phyloP scores from a whole-genome alignment of 2,113 vertebrate genomes.

The Stigmatopora argus region DNA sequence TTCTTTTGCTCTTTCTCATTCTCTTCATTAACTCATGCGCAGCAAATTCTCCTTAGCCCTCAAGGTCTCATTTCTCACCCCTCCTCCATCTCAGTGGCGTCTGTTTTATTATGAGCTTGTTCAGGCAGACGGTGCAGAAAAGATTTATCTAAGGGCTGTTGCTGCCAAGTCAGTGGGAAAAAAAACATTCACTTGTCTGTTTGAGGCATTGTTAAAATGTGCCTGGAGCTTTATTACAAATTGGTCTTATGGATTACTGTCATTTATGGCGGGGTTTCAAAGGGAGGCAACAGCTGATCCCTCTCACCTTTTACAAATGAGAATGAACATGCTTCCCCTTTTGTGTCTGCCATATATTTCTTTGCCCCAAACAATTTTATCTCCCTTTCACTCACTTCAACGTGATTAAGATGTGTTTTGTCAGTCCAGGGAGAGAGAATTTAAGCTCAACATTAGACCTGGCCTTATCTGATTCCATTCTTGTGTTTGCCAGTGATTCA shows the following conservation, averaged over 20 bases:
- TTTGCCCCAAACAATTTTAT: conserved; percentile 48
- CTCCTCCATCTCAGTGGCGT: conserved; percentile 38
- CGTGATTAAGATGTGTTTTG: conserved; percentile 41
- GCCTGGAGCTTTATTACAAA: conserved; percentile 67
- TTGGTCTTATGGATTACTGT: conserved; percentile 67
- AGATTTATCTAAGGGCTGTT: conserved; percentile 66
- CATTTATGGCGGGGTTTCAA: conserved; percentile 55
- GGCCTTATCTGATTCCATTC: conserved; percentile 40
- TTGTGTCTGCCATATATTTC: conserved; percentile 36
- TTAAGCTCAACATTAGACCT: conserved; percentile 30
- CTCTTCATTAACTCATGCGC: conserved; percentile 67
- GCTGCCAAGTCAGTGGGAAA: conserved; percentile 58
- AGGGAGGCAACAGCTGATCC: conserved; percentile 46
- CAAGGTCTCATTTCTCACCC: conserved; percentile 48
- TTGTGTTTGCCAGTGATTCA: conserved; percentile 27
- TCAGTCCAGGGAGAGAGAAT: conserved; percentile 41
- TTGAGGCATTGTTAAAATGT: conserved; percentile 62
- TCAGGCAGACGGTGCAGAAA: conserved; percentile 56
- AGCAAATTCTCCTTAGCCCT: conserved; percentile 61
- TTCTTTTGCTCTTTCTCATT: conserved; percentile 51
- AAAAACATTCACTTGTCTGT: conserved; percentile 57
- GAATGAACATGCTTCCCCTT: conserved; percentile 26
- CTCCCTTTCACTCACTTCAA: conserved; percentile 34
- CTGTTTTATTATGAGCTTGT: conserved; percentile 64
- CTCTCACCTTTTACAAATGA: conserved; percentile 52